These are phyloP conservation scores for Hyposoter dolosus DNA, from an alignment of 2,888 invertebrate species.

Conservation along the genomic window DNA sequence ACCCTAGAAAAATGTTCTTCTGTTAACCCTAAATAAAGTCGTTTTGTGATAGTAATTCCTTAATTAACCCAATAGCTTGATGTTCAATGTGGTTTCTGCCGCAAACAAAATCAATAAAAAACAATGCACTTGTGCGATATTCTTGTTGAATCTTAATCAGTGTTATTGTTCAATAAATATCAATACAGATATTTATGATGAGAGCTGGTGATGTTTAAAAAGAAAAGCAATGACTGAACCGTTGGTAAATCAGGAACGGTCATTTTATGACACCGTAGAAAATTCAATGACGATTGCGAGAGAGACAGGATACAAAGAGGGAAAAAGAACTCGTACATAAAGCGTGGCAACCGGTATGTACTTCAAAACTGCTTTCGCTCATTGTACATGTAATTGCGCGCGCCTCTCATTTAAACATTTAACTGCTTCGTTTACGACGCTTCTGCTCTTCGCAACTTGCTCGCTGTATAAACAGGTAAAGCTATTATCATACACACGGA, in stretches of 20 bases:
- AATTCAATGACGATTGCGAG: conserved; percentile 46
- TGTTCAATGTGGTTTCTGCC: not conserved
- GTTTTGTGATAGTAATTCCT: too few relatives aligned
- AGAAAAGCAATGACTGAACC: conserved; percentile 11
- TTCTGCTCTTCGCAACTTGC: conserved; percentile 52
- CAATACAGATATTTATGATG: conserved; percentile 19
- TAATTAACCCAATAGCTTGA: not conserved
- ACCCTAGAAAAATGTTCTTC: too few relatives aligned
- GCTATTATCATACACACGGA: conserved; percentile 59
- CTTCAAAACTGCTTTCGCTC: conserved; percentile 48
- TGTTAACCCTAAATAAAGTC: too few relatives aligned
- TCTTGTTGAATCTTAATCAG: not conserved
- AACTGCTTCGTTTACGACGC: conserved; percentile 75
- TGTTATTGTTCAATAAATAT: conserved; percentile 22
- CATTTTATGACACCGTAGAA: conserved; percentile 43
- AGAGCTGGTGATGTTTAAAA: not conserved
- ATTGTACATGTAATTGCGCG: conserved; percentile 67
- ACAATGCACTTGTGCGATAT: not conserved
- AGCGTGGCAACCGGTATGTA: conserved; percentile 18
- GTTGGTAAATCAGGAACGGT: conserved; percentile 6
- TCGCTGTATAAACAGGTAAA: conserved; percentile 61
- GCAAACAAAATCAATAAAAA: not conserved
- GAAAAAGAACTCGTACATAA: conserved; percentile 13
- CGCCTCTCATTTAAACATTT: conserved; percentile 72
- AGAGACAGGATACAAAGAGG: not conserved